phyloP scores from a whole-genome alignment of 2,113 vertebrate genomes.

The Cricetomys ansorgei region DNA sequence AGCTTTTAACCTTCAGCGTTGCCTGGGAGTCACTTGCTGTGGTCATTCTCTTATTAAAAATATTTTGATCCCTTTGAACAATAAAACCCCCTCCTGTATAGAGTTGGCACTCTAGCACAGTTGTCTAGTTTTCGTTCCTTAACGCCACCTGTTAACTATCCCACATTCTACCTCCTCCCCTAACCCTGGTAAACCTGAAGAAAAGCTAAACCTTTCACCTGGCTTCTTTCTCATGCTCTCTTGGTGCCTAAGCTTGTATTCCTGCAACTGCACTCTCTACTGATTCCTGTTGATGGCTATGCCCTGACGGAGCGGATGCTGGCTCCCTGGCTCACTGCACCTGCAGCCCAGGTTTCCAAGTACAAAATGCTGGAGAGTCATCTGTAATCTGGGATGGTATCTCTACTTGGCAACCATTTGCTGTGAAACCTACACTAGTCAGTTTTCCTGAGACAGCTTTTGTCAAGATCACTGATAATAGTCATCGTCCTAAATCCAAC shows the following conservation, averaged over 20 bases:
- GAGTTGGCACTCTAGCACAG: background rate
- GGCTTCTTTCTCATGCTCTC: background rate
- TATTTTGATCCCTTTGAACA: background rate
- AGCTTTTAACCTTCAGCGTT: background rate
- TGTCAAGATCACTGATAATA: background rate
- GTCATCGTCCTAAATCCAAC: background rate
- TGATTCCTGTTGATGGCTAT: background rate
- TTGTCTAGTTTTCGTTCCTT: background rate
- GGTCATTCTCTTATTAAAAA: conserved; percentile 12
- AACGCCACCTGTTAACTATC: background rate
- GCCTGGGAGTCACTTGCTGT: background rate
- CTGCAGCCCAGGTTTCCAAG: background rate
- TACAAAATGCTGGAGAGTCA: background rate
- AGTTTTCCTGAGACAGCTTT: conserved; percentile 18
- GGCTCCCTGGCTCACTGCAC: background rate
- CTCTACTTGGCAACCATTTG: background rate
- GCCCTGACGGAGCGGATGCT: background rate
- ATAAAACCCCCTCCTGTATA: background rate
- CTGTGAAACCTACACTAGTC: background rate
- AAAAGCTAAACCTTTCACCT: background rate
- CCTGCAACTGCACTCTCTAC: background rate
- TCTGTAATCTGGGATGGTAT: background rate
- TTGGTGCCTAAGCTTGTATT: background rate
- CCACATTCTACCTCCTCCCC: background rate
- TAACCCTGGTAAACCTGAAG: background rate